These are phyloP conservation scores for Drosophila murphyi DNA, from an alignment of 1,140 invertebrate species.

Conservation along the genomic window DNA sequence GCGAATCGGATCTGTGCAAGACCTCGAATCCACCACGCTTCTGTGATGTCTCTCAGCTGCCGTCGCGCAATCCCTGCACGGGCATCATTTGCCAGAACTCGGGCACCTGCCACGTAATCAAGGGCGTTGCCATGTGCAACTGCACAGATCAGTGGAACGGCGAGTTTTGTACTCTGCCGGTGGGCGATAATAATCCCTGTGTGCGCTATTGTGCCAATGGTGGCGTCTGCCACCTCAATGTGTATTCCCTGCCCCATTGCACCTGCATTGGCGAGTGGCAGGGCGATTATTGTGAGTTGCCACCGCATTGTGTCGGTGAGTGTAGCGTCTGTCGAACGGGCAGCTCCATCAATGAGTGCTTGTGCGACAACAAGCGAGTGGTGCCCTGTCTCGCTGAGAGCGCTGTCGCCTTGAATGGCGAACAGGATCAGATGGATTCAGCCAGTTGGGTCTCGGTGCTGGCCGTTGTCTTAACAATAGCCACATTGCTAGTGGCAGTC, in stretches of 20 bases:
- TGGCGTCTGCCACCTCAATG: constrained; percentile 85
- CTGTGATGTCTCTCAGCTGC: constrained; percentile 64
- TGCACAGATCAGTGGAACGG: constrained; percentile 89
- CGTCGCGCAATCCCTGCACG: constrained; percentile 72
- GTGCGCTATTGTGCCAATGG: constrained; percentile 86
- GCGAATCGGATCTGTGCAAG: constrained; percentile 79
- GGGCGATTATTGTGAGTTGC: constrained; percentile 86
- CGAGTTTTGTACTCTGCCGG: constrained; percentile 87
- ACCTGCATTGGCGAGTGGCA: constrained; percentile 87
- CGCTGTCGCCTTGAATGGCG: constrained; percentile 67
- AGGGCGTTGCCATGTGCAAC: constrained; percentile 85
- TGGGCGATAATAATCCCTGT: constrained; percentile 87
- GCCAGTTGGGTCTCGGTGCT: constrained; percentile 62
- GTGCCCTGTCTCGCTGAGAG: constrained; percentile 75
- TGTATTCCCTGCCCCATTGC: constrained; percentile 85
- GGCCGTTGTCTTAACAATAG: constrained; percentile 60
- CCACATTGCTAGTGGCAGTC: constrained; percentile 49
- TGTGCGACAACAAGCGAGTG: constrained; percentile 68
- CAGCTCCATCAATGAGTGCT: constrained; percentile 84
- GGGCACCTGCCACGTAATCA: constrained; percentile 79
- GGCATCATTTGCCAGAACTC: constrained; percentile 76
- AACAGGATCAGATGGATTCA: constrained; percentile 45
- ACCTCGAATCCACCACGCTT: constrained; percentile 72
- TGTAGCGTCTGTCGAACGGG: constrained; percentile 86
- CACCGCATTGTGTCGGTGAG: constrained; percentile 85